Percentiles rank a stretch among this genome's conserved stretches.
phyloP scores from a whole-genome alignment of 2,797 vertebrate genomes.

The Cuniculus paca region DNA sequence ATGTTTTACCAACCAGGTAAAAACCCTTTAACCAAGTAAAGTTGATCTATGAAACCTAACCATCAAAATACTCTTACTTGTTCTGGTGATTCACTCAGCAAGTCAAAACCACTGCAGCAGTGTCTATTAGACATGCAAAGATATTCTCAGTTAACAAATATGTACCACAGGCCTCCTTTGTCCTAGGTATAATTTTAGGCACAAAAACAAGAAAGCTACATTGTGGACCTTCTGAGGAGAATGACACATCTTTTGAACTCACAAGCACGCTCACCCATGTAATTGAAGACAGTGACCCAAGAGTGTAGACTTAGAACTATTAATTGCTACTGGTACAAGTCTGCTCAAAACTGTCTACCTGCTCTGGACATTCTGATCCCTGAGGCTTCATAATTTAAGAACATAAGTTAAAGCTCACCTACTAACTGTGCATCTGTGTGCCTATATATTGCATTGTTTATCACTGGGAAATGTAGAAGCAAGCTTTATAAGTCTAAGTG shows the following conservation, averaged over 20 bases:
- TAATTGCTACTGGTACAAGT: neutral
- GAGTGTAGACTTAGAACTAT: neutral
- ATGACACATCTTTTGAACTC: neutral
- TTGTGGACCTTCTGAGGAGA: neutral
- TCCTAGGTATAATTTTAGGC: neutral
- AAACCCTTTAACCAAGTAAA: neutral
- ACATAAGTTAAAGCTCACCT: neutral
- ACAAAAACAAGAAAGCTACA: neutral
- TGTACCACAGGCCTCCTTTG: neutral
- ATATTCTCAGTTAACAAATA: neutral
- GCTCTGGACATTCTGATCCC: neutral
- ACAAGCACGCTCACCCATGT: neutral
- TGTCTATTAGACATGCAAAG: neutral
- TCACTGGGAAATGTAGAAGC: neutral
- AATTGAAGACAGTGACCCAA: neutral
- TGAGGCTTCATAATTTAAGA: conserved; percentile 22
- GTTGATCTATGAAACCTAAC: neutral
- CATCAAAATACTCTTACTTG: neutral
- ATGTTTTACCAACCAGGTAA: neutral
- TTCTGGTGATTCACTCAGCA: neutral
- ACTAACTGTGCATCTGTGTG: neutral
- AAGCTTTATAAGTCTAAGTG: neutral
- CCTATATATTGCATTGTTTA: fast-evolving
- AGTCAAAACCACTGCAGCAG: neutral
- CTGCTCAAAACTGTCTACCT: neutral